Evolutionary conservation across 2,113 vertebrate genomes (phyloP), one percentile per base, ranked within the genome.

Genomic region (Xiphorhynchus elegans): DNA sequence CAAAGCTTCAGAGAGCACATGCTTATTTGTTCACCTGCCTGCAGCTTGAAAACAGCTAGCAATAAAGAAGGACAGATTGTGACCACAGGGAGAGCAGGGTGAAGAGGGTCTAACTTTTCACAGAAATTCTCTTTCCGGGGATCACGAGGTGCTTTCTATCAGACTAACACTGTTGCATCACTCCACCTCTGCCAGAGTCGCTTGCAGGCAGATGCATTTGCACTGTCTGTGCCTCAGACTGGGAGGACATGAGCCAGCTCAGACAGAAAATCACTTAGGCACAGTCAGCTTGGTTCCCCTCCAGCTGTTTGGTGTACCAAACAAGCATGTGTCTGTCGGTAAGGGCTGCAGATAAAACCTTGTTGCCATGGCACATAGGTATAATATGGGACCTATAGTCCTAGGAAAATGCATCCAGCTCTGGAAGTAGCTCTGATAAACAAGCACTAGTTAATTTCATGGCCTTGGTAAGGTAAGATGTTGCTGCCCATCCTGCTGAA

Each of bases 281-380:
- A 6, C 3, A 4, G 63, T 12, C 7, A 37, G 49, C n/a, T 49
- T 77, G 86, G 59, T n/a, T 88, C 49, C 58, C 11, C 1, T 80
- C 53, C 95, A 80, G 86, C 72, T 88, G 67, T 58, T 80, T 15
- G 29, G 35, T 0, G 10, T 8, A 15, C 37, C 0, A 0, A 66
- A 49, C 64, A 19, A 50, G 16, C 13, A 8, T 0, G 1, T 1
- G 39, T 55, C 74, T 62, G 42, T 23, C 2, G 0, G 42, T 60
- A 52, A 21, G 70, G 62, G 4, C 75, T 64, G 80, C 40, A 86
- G 55, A 13, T 7, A 69, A 25, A 85, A 33, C 50, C 37, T 33
- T 4, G 7, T 3, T 69, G 35, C 24, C 11, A n/a, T 39, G 62
- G 28, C 53, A 29, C 4, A 3, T 23, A 82, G 56, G 7, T 26